A percentile compares a stretch with the other conserved stretches of the same genome.
Evolutionary conservation across 2,888 invertebrate species (phyloP).

Genomic region (Eudasyphora cyanicolor): DNA sequence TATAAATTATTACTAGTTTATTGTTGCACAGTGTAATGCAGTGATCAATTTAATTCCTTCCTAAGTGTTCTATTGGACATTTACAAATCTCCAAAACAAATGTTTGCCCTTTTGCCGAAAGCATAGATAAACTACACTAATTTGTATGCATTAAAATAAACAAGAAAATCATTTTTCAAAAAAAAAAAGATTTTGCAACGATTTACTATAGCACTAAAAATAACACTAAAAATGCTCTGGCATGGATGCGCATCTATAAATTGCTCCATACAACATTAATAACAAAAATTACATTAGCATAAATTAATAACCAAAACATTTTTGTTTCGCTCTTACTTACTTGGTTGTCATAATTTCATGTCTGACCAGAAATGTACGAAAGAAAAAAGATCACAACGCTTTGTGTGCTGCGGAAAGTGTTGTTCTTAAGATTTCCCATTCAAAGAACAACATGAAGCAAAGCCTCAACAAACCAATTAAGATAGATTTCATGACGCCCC

Average conservation of each 20-base stretch:
- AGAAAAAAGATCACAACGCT: not conserved
- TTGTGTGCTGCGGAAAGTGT: not conserved
- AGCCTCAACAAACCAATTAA: slow-evolving; percentile 4
- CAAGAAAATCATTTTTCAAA: slow-evolving; percentile 47
- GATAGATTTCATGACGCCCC: slow-evolving; percentile 16
- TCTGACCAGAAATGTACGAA: not conserved
- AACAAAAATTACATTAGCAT: slow-evolving; percentile 36
- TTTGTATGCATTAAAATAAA: slow-evolving; percentile 57
- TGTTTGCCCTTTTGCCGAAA: not conserved
- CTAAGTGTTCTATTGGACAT: slow-evolving; percentile 18
- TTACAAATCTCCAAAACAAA: slow-evolving; percentile 25
- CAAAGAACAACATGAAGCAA: not conserved
- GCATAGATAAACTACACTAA: slow-evolving; percentile 53
- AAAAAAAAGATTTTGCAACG: slow-evolving; percentile 24
- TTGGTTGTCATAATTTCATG: slow-evolving; percentile 34
- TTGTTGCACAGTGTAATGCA: no score
- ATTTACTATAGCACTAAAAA: slow-evolving; percentile 22
- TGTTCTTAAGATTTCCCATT: not conserved
- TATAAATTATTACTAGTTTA: no score
- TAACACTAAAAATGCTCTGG: not conserved
- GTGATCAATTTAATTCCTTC: no score
- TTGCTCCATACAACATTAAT: slow-evolving; percentile 21
- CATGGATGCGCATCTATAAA: not conserved
- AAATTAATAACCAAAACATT: slow-evolving; percentile 49
- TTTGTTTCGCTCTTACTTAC: slow-evolving; percentile 8